A percentile compares a stretch with the other conserved stretches of the same genome.
Conservation (phyloP, 2,113 vertebrate species). For the Podarcis cretensis region DNA sequence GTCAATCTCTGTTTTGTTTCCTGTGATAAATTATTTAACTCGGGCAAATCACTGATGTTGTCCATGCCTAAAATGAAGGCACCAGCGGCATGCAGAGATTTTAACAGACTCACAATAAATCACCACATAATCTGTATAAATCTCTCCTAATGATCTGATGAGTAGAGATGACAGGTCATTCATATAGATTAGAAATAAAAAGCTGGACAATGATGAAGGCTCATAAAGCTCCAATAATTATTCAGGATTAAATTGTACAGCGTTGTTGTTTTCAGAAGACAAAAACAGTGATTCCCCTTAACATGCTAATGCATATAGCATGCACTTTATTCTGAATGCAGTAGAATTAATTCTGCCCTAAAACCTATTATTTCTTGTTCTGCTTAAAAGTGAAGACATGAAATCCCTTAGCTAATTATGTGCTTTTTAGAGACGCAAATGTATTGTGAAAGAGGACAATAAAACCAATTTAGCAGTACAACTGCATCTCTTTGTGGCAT, state of each 20-base stretch:
- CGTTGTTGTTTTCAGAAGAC: not conserved
- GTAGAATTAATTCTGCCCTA: not conserved
- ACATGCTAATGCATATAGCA: not conserved
- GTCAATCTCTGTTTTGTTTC: slow-evolving; percentile 45
- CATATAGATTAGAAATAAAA: slow-evolving; percentile 54
- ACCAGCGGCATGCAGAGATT: slow-evolving; percentile 36
- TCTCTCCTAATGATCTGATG: slow-evolving; percentile 48
- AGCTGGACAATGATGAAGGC: slow-evolving; percentile 2
- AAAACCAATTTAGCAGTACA: not conserved
- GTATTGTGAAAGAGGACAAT: not conserved
- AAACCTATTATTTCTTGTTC: not conserved
- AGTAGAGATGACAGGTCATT: slow-evolving; percentile 37
- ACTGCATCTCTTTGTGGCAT: not conserved
- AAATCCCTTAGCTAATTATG: not conserved
- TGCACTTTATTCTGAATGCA: not conserved
- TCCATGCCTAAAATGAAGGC: slow-evolving; percentile 46
- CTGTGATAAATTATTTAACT: slow-evolving; percentile 49
- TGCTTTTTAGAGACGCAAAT: not conserved
- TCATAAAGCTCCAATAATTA: slow-evolving; percentile 18
- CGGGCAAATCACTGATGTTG: slow-evolving; percentile 35
- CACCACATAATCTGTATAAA: slow-evolving; percentile 47
- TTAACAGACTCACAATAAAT: slow-evolving; percentile 48
- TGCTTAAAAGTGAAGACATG: not conserved
- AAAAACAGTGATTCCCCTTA: not conserved
- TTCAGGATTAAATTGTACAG: slow-evolving; percentile 24